A percentile compares a stretch with the other conserved stretches of the same genome.
phyloP scores from a whole-genome alignment of 2,888 invertebrate species.

The Arrhopalites spinosus region DNA sequence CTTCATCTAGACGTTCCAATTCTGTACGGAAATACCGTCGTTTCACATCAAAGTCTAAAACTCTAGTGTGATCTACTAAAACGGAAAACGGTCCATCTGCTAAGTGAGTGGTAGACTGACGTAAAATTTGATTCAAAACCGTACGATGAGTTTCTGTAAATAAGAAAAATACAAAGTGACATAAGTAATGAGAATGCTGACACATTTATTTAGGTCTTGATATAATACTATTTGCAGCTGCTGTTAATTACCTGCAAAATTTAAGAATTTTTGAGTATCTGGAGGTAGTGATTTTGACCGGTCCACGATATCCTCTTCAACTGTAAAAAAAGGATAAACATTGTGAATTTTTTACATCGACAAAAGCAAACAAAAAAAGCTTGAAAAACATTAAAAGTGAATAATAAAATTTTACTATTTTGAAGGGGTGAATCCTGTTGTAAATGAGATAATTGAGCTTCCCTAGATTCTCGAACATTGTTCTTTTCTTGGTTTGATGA shows the following conservation, averaged over 20 bases:
- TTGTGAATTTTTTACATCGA: too few relatives aligned
- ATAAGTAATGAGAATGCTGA: too few relatives aligned
- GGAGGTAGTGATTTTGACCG: slow-evolving; percentile 62
- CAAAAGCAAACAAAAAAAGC: too few relatives aligned
- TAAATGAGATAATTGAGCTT: slow-evolving; percentile 61
- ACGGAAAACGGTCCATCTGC: slow-evolving; percentile 87
- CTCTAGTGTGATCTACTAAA: slow-evolving; percentile 82
- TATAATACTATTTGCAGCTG: background rate
- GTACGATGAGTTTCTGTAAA: slow-evolving; percentile 78
- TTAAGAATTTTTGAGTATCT: slow-evolving; percentile 78
- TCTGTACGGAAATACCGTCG: slow-evolving; percentile 85
- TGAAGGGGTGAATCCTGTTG: slow-evolving; percentile 56
- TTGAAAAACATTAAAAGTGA: slow-evolving; percentile 44
- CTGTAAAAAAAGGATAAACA: too few relatives aligned
- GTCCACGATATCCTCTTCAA: too few relatives aligned
- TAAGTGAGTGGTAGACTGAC: slow-evolving; percentile 77
- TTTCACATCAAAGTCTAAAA: slow-evolving; percentile 89
- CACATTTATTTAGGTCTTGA: background rate
- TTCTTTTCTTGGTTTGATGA: slow-evolving; percentile 61
- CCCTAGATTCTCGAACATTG: slow-evolving; percentile 58
- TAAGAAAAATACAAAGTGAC: slow-evolving; percentile 37
- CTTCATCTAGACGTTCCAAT: slow-evolving; percentile 79
- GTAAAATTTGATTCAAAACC: slow-evolving; percentile 84
- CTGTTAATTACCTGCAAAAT: slow-evolving; percentile 69
- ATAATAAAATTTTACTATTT: too few relatives aligned